A percentile compares a stretch with the other conserved stretches of the same genome.
Evolutionary conservation across 2,888 invertebrate genomes (phyloP).

Genomic region (Eupithecia inturbata): DNA sequence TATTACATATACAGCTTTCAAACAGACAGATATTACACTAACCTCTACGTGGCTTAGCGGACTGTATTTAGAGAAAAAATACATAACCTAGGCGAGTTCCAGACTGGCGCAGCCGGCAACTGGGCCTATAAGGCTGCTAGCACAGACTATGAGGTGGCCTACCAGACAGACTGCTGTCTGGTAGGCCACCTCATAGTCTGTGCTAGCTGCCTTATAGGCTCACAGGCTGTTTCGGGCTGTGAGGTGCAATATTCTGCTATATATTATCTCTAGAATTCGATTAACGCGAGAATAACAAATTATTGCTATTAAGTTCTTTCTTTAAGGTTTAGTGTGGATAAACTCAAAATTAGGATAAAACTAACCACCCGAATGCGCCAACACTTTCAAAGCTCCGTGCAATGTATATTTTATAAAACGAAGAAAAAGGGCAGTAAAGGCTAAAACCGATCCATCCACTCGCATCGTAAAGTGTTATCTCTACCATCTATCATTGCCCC

Average conservation of each 20-base stretch:
- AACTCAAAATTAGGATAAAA: background rate
- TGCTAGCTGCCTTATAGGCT: background rate
- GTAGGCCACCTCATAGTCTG: background rate
- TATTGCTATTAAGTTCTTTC: too few species aligned
- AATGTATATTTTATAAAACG: conserved; percentile 13
- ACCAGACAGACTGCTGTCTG: too few species aligned
- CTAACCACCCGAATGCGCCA: background rate
- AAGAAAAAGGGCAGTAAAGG: conserved; percentile 17
- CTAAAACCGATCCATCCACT: conserved; percentile 27
- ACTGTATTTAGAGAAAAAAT: background rate
- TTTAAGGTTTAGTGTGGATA: background rate
- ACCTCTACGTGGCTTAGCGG: background rate
- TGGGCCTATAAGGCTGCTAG: too few species aligned
- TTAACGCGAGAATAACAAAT: background rate
- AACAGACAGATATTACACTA: too few species aligned
- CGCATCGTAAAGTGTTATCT: conserved; percentile 45
- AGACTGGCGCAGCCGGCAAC: background rate
- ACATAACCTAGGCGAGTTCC: background rate
- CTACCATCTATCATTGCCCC: conserved; percentile 34
- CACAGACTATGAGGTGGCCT: too few species aligned
- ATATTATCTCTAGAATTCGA: background rate
- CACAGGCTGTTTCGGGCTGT: background rate
- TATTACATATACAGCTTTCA: too few species aligned
- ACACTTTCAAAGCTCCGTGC: background rate
- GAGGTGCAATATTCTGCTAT: background rate